These are phyloP conservation scores for Luidia sarsii DNA, from an alignment of 53 echinoderm and acorn worm species.

Conservation along the genomic window DNA sequence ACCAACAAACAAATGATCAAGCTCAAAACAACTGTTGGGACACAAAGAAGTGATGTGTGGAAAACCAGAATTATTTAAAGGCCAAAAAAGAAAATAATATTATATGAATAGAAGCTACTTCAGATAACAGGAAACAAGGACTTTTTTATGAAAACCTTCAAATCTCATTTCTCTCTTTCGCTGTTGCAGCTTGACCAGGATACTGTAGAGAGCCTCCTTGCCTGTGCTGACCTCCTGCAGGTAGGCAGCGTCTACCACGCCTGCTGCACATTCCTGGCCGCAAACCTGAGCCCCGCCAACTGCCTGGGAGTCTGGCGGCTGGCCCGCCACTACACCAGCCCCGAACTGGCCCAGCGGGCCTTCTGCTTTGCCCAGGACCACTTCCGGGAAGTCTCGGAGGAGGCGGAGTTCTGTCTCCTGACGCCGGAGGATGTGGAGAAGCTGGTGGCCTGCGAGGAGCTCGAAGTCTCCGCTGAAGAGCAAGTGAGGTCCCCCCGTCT, in stretches of 20 bases:
- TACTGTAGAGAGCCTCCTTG: constrained; percentile 42
- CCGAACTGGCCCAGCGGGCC: constrained; percentile 43
- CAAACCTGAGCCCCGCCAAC: constrained; percentile 30
- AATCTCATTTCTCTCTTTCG: background rate
- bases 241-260: constrained; percentile 42
- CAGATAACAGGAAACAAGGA: background rate
- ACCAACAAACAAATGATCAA: too few species aligned
- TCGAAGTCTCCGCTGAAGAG: constrained; percentile 38
- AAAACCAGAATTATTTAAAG: too few species aligned
- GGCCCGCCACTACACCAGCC: constrained; percentile 39
- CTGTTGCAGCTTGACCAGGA: constrained; percentile 34
- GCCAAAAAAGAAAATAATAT: background rate
- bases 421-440: constrained; percentile 12
- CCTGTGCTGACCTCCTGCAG: constrained; percentile 54
- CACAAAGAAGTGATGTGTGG: background rate
- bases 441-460: constrained; percentile 26
- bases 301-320: constrained; percentile 54
- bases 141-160: background rate
- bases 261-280: constrained; percentile 46
- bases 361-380: constrained; percentile 32
- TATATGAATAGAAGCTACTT: too few species aligned
- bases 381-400: constrained; percentile 42
- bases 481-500: constrained; percentile 14
- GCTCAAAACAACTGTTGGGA: background rate
- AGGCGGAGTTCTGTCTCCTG: constrained; percentile 44